Conservation (phyloP, 2,797 vertebrate genomes). For the Craterocephalus amniculus region DNA sequence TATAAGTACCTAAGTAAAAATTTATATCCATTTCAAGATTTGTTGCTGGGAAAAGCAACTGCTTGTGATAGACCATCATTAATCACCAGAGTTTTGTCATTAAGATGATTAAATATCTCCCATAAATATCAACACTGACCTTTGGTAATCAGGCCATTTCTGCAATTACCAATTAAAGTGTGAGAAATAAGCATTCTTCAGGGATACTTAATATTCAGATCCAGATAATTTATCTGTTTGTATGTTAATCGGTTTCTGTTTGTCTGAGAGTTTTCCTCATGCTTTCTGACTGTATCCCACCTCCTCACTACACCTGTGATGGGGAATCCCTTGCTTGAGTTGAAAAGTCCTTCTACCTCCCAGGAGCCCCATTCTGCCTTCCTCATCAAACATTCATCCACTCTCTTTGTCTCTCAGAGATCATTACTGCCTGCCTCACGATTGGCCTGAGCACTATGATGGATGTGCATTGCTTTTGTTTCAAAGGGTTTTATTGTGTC, state of each 20-base stretch:
- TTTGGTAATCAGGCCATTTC: conserved; percentile 61
- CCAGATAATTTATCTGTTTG: conserved; percentile 16
- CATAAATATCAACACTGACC: conserved; percentile 51
- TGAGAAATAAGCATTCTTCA: conserved; percentile 6
- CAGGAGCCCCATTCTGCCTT: conserved; percentile 51
- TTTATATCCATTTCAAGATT: conserved; percentile 16
- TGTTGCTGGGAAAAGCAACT: conserved; percentile 4
- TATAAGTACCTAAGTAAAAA: background rate
- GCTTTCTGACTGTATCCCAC: conserved; percentile 5
- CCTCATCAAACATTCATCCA: conserved; percentile 75
- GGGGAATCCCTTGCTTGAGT: conserved; percentile 51
- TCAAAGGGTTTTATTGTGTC: conserved; percentile 54
- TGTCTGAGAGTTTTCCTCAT: conserved; percentile 26
- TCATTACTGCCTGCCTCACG: conserved; percentile 55
- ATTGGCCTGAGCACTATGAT: conserved; percentile 49
- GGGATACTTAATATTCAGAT: conserved; percentile 10
- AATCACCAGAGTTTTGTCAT: conserved; percentile 5
- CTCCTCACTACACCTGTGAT: conserved; percentile 40
- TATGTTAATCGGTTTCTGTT: conserved; percentile 11
- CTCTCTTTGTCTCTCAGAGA: conserved; percentile 61
- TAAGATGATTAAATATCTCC: conserved; percentile 44
- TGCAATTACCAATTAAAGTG: conserved; percentile 49
- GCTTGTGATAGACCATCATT: conserved; percentile 24
- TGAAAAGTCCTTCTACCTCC: conserved; percentile 39
- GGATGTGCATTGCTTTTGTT: conserved; percentile 53